A percentile compares a stretch with the other conserved stretches of the same genome.
Evolutionary conservation across 2,888 invertebrate genomes (phyloP).

Genomic region (Erebia aethiops): DNA sequence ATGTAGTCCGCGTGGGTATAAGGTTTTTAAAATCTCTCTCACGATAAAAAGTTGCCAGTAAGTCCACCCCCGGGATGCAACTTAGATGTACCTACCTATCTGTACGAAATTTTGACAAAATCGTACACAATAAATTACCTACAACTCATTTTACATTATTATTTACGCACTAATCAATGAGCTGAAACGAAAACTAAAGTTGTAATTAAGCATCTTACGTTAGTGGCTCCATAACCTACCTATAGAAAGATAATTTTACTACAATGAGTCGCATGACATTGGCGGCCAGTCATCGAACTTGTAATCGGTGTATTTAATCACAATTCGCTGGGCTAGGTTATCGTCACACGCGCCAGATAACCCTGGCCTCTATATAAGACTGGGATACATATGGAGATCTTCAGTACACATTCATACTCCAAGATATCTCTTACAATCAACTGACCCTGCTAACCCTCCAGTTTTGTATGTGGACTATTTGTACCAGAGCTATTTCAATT

Average conservation of each 20-base stretch:
- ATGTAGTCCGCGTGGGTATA: no score
- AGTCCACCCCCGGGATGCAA: no score
- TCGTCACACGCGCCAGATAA: slow-evolving; percentile 73
- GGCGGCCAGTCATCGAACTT: slow-evolving; percentile 77
- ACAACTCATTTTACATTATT: neutral
- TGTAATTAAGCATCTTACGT: slow-evolving; percentile 12
- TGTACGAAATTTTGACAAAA: no score
- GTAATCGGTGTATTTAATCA: slow-evolving; percentile 46
- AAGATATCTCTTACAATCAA: slow-evolving; percentile 48
- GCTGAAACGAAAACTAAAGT: slow-evolving; percentile 10
- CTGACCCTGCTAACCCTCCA: slow-evolving; percentile 36
- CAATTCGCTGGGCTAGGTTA: slow-evolving; percentile 65
- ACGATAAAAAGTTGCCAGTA: no score
- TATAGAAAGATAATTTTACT: slow-evolving; percentile 73
- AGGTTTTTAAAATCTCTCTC: no score
- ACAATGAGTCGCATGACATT: slow-evolving; percentile 71
- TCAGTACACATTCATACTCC: slow-evolving; percentile 63
- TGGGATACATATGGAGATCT: slow-evolving; percentile 52
- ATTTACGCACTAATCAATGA: slow-evolving; percentile 27
- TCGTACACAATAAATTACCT: neutral
- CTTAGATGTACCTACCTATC: no score
- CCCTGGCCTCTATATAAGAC: slow-evolving; percentile 65
- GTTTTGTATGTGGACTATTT: slow-evolving; percentile 25
- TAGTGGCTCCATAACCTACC: slow-evolving; percentile 43
- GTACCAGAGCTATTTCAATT: slow-evolving; percentile 19